These are phyloP conservation scores for Agrilus cyanescens DNA, from an alignment of 2,888 invertebrate species.

Conservation along the genomic window DNA sequence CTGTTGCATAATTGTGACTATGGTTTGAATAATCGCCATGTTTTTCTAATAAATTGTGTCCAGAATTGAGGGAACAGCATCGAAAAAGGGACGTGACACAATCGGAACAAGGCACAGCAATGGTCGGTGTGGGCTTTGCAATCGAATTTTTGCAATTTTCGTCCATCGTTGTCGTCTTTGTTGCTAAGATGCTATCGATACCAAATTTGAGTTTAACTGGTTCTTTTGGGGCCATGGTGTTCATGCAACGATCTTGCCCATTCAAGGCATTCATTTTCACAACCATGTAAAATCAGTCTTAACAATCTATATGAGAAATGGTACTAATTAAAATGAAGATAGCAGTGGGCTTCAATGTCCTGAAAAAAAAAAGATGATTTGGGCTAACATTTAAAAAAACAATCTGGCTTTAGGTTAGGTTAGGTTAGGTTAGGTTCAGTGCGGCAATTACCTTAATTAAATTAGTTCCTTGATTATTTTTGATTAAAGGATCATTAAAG, in stretches of 20 bases:
- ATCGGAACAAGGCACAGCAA: conserved; percentile 45
- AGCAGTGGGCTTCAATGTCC: no score
- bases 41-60: conserved; percentile 6
- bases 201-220: conserved; percentile 50
- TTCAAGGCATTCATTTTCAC: no score
- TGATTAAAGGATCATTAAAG: no score
- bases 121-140: conserved; percentile 27
- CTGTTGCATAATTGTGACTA: conserved; percentile 9
- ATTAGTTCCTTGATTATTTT: no score
- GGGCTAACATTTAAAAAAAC: no score
- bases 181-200: conserved; percentile 55
- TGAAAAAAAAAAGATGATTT: no score
- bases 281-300: no score
- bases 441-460: no score
- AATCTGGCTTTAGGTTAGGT: no score
- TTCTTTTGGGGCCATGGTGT: conserved; percentile 3
- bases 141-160: conserved; percentile 8
- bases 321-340: no score
- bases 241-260: not conserved
- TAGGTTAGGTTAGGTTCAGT: no score
- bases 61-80: conserved; percentile 40
- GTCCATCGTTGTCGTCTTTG: conserved; percentile 11
- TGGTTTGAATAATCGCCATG: conserved; percentile 9
- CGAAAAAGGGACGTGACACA: conserved; percentile 53
- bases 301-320: no score